Base-by-base conservation (phyloP, 2,888 invertebrate species). In the Suillia variegata region DNA sequence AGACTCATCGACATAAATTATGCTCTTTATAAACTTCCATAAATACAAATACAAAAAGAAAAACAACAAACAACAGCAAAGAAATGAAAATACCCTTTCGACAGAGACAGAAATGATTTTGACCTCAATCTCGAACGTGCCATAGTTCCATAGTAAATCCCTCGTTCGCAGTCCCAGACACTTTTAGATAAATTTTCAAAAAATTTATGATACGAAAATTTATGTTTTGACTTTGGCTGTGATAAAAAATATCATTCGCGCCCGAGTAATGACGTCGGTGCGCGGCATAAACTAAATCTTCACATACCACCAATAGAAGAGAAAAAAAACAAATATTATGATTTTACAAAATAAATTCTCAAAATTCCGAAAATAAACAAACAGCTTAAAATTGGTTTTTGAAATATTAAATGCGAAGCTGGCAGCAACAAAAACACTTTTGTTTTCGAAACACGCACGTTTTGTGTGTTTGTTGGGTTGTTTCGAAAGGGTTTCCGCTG, bases 221-320 rank as follows among this genome's bases (percentile, higher is more conserved):
- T 38, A n/a, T 38, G 38, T 38, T 38, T 38, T 38, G 38, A n/a
- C 38, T 38, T n/a, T 38, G 6, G 38, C n/a, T 38, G 38, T 38
- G 38, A 13, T 10, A 38, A 38, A 13, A 38, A n/a, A 10, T 10
- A 38, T 38, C 38, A n/a, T 38, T 38, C 38, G 38, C 38, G 15
- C 38, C 38, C 10, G n/a, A n/a, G 13, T 13, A 38, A 38, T 38
- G 38, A 38, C 38, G 38, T 38, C 26, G 26, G 26, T 26, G 6
- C 6, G 26, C 10, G 26, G 26, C 26, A 26, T 26, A 10, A 26
- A 26, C 5, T 26, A 26, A 10, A 26, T 10, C 26, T 5, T 5
- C 26, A 6, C 26, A 26, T 26, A 26, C 26, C 10, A 6, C n/a
- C n/a, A n/a, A n/a, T n/a, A n/a, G n/a, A n/a, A n/a, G n/a, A 6